Evolutionary conservation across 2,113 vertebrate genomes (phyloP).

Genomic region (Hystrix cristata): DNA sequence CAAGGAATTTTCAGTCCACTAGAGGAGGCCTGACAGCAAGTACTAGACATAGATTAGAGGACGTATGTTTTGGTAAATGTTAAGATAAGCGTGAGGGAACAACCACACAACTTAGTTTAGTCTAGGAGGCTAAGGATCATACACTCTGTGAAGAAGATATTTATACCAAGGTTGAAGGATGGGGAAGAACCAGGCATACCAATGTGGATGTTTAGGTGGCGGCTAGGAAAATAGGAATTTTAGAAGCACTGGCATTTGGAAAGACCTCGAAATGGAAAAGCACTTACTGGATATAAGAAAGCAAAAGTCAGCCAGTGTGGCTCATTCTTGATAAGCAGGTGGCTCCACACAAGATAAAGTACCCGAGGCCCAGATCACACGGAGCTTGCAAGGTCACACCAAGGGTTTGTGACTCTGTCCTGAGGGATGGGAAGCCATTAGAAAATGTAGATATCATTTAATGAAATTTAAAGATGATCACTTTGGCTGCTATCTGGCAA

Average conservation of each 20-base stretch:
- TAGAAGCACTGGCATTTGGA: not conserved
- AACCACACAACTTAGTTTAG: fast-evolving
- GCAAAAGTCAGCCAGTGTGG: not conserved
- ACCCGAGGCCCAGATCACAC: fast-evolving
- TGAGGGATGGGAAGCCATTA: not conserved
- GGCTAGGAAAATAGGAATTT: not conserved
- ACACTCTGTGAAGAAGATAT: not conserved
- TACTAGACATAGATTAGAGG: not conserved
- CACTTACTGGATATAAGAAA: not conserved
- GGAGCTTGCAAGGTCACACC: not conserved
- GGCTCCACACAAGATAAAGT: not conserved
- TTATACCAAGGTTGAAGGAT: not conserved
- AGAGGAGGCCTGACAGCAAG: not conserved
- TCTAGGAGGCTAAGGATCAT: not conserved
- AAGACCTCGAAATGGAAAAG: not conserved
- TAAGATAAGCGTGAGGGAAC: not conserved
- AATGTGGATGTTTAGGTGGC: not conserved
- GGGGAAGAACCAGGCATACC: not conserved
- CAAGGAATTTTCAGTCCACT: not conserved
- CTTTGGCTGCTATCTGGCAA: not conserved
- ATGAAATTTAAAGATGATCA: not conserved
- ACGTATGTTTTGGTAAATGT: not conserved
- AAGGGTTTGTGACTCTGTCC: not conserved
- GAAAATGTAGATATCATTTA: not conserved
- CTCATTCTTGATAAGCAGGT: not conserved